Conservation (phyloP, 2,888 invertebrate genomes). For the Adineta ricciae region DNA sequence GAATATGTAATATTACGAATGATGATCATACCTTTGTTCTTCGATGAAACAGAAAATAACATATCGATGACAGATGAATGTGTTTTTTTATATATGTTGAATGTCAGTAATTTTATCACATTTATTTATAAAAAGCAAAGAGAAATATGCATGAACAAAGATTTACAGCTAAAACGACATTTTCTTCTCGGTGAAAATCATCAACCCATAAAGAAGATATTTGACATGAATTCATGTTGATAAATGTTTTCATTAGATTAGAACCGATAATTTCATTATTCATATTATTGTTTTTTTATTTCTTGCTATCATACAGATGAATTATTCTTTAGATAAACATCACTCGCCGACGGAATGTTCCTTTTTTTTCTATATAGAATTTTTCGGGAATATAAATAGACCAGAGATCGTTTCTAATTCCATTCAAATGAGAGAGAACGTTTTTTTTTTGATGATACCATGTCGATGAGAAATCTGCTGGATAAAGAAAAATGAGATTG, state of each 20-base stretch:
- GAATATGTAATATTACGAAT: slow-evolving; percentile 2
- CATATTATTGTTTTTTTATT: neutral
- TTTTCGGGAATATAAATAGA: too few species aligned
- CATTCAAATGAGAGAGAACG: too few species aligned
- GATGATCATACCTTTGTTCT: neutral
- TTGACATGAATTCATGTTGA: neutral
- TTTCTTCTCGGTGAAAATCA: too few species aligned
- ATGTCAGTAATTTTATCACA: neutral
- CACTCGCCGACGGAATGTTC: neutral
- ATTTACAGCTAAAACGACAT: too few species aligned
- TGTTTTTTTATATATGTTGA: neutral
- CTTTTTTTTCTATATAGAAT: too few species aligned
- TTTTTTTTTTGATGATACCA: too few species aligned
- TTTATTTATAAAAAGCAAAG: neutral
- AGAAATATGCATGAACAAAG: neutral
- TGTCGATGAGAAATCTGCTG: too few species aligned
- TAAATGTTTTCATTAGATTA: neutral
- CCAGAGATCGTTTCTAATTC: too few species aligned
- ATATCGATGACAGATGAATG: neutral
- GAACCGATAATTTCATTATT: neutral
- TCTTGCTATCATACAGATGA: neutral
- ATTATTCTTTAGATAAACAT: neutral
- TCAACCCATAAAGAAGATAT: neutral
- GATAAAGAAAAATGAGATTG: too few species aligned
- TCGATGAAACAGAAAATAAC: neutral